Evolutionary conservation across 1,140 invertebrate genomes (phyloP).

Genomic region (Holcopasites calliopsidis): DNA sequence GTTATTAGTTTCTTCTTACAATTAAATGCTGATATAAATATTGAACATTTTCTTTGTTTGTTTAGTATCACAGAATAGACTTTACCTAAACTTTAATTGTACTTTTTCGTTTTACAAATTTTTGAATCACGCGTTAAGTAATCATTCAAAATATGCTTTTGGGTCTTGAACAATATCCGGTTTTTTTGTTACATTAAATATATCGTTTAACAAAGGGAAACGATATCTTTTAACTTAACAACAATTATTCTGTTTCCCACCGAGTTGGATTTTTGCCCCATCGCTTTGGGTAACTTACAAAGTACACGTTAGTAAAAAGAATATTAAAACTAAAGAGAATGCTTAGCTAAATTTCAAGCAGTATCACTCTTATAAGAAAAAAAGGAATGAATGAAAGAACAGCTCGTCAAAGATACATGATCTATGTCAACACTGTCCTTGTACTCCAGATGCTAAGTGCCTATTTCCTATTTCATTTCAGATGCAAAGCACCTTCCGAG

Average conservation of each 20-base stretch:
- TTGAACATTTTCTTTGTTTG: constrained; percentile 30
- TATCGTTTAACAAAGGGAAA: background rate
- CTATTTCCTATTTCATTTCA: constrained; percentile 74
- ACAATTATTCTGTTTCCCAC: background rate
- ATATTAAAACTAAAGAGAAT: background rate
- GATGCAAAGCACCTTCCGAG: constrained; percentile 70
- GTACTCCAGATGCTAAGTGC: constrained; percentile 68
- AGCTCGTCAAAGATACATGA: constrained; percentile 37
- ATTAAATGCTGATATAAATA: constrained; percentile 16
- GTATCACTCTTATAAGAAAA: background rate
- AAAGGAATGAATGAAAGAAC: constrained; percentile 31
- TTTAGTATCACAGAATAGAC: constrained; percentile 55
- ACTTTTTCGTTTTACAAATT: constrained; percentile 11
- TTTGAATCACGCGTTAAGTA: background rate
- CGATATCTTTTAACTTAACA: background rate
- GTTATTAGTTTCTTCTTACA: no score
- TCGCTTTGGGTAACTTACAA: background rate
- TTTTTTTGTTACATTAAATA: background rate
- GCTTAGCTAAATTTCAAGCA: background rate
- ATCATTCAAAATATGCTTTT: background rate
- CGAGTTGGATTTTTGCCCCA: no score
- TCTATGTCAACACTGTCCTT: constrained; percentile 60
- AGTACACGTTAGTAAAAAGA: no score
- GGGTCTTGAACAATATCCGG: background rate
- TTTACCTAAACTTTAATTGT: background rate